These are phyloP conservation scores for Liasis olivaceus DNA, from an alignment of 2,797 vertebrate species.

Conservation along the genomic window DNA sequence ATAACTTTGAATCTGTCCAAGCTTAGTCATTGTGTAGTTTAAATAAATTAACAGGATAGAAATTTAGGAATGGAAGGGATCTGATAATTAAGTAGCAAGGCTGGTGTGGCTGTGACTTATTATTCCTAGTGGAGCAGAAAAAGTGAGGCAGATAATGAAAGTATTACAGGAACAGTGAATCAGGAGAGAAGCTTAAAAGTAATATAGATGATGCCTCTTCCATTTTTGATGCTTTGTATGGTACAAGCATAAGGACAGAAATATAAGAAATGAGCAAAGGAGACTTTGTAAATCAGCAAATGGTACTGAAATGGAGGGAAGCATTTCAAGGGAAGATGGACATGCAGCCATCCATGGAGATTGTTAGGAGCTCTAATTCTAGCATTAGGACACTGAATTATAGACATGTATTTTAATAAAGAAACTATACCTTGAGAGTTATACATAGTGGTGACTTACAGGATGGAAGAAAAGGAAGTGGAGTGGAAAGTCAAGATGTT, in stretches of 20 bases:
- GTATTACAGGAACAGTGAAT: not conserved
- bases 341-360: not conserved
- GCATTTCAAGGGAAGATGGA: not conserved
- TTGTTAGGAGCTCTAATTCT: not conserved
- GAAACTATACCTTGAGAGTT: not conserved
- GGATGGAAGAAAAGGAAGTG: not conserved
- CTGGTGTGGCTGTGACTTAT: not conserved
- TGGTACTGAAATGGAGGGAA: not conserved
- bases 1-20: not conserved
- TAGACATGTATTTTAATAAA: not conserved
- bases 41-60: not conserved
- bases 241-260: not conserved
- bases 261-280: not conserved
- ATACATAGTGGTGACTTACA: not conserved
- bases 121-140: not conserved
- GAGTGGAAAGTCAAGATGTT: not conserved
- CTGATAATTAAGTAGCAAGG: not conserved
- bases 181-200: not conserved
- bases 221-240: not conserved
- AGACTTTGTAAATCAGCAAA: not conserved
- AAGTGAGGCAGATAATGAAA: not conserved
- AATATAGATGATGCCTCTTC: not conserved
- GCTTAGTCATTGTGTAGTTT: not conserved
- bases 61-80: not conserved
- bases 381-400: not conserved